Conservation (phyloP, 1,140 invertebrate species). For the Cyclina sinensis region DNA sequence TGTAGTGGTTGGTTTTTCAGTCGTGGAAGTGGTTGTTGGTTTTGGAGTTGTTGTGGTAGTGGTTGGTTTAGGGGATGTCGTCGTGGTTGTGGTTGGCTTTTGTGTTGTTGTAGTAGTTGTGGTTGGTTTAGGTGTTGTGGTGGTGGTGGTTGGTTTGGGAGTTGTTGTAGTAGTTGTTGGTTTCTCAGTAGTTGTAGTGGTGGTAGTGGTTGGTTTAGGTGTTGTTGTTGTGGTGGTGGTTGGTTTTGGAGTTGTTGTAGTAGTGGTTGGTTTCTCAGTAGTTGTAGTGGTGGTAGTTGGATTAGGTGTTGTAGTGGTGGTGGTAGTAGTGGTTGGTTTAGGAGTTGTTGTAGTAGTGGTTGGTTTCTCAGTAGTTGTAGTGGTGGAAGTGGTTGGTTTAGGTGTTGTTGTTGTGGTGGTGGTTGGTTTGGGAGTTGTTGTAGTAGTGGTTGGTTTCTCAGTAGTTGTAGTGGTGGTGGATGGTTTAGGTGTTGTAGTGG, state of each 20-base stretch:
- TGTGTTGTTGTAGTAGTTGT: background rate
- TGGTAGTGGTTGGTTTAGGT: slow-evolving; percentile 40
- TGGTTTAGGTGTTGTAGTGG: slow-evolving; percentile 49
- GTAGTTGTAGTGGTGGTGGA: slow-evolving; percentile 44
- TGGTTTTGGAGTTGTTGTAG: slow-evolving; percentile 4
- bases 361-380: slow-evolving; percentile 4
- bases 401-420: slow-evolving; percentile 37
- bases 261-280: slow-evolving; percentile 17
- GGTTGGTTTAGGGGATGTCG: background rate
- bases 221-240: slow-evolving; percentile 32
- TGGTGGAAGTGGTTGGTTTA: slow-evolving; percentile 12
- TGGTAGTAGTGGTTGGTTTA: background rate
- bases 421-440: slow-evolving; percentile 48
- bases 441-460: slow-evolving; percentile 46
- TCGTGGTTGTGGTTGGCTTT: background rate
- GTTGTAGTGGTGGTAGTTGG: slow-evolving; percentile 44
- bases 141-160: background rate
- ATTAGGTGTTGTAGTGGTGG: slow-evolving; percentile 16
- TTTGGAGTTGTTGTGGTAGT: background rate
- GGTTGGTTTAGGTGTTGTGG: background rate
- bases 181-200: background rate
- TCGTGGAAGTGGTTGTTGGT: background rate
- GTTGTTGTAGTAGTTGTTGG: slow-evolving; percentile 16
- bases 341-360: slow-evolving; percentile 36
- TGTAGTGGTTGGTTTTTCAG: background rate